phyloP scores from a whole-genome alignment of 2,888 invertebrate genomes.

The Epinotia demarniana region DNA sequence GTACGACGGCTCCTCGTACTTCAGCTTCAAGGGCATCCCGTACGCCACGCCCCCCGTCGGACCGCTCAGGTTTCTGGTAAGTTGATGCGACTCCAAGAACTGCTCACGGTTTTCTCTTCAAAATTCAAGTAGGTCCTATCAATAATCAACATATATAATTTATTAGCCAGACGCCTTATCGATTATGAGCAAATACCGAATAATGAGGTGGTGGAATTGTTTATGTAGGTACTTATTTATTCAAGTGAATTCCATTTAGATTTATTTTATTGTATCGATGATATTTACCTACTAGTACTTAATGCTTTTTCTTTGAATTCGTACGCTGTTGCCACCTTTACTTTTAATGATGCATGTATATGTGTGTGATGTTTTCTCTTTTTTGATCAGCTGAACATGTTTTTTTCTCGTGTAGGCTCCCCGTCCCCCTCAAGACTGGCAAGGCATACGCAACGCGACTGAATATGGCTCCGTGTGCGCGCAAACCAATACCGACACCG shows the following conservation, averaged over 20 bases:
- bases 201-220: background rate
- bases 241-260: background rate
- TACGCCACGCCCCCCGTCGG: constrained; percentile 80
- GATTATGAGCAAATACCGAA: background rate
- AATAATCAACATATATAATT: too few species aligned
- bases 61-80: constrained; percentile 69
- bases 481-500: constrained; percentile 49
- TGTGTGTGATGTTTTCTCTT: background rate
- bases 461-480: constrained; percentile 52
- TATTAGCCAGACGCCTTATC: too few species aligned
- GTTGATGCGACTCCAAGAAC: background rate
- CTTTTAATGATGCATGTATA: too few species aligned
- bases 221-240: background rate
- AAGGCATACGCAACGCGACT: constrained; percentile 51
- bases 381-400: background rate
- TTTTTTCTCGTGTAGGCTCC: constrained; percentile 51
- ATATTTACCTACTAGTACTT: too few species aligned
- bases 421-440: constrained; percentile 51
- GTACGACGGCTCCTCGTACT: constrained; percentile 58
- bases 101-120: too few species aligned
- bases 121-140: too few species aligned
- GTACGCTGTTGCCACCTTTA: too few species aligned
- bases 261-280: too few species aligned
- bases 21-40: constrained; percentile 76
- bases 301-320: too few species aligned